These are phyloP conservation scores for Synergus umbraculus DNA, from an alignment of 2,888 invertebrate genomes.

Conservation along the genomic window DNA sequence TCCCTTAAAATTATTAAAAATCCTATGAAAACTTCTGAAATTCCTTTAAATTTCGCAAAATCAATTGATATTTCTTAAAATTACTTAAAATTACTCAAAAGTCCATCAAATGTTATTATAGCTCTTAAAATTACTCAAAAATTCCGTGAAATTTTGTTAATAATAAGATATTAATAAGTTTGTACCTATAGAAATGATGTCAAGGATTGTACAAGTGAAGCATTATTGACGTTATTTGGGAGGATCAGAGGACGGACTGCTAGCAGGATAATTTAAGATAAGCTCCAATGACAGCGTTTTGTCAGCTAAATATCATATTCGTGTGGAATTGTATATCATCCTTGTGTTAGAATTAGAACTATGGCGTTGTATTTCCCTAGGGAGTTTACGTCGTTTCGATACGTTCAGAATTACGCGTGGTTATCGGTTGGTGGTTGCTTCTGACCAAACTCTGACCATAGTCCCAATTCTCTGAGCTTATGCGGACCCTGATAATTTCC, in stretches of 20 bases:
- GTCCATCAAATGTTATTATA: no score
- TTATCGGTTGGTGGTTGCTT: slow-evolving; percentile 51
- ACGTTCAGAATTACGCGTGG: slow-evolving; percentile 52
- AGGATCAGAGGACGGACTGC: slow-evolving; percentile 40
- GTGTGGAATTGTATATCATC: slow-evolving; percentile 5
- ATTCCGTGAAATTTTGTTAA: no score
- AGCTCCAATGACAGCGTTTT: slow-evolving; percentile 66
- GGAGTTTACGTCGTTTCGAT: slow-evolving; percentile 45
- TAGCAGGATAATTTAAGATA: slow-evolving; percentile 58
- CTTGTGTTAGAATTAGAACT: slow-evolving; percentile 16
- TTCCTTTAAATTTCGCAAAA: no score
- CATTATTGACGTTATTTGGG: background rate
- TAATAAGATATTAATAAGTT: no score
- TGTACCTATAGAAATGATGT: no score
- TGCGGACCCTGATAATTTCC: slow-evolving; percentile 34
- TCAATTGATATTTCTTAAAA: no score
- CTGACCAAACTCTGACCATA: slow-evolving; percentile 42
- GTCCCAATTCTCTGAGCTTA: slow-evolving; percentile 37
- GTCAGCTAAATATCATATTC: slow-evolving; percentile 55
- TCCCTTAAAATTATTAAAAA: no score
- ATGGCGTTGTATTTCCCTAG: slow-evolving; percentile 24
- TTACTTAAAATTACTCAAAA: no score
- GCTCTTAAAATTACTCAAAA: no score
- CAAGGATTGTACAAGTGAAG: background rate
- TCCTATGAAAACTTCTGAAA: no score